Evolutionary conservation across 2,113 vertebrate genomes (phyloP).

Genomic region (rabbit (Oryctolagus cuniculus)): mOryCun1.1 NC_091445.1:91795501-91796000

Average conservation of each 20-base stretch:
- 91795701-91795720: neutral
- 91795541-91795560: neutral
- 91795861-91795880: too few relatives aligned
- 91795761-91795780: too few relatives aligned
- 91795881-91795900: too few relatives aligned
- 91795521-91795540: neutral
- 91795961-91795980: neutral
- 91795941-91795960: neutral
- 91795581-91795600: neutral
- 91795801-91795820: too few relatives aligned
- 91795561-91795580: neutral
- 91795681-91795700: neutral
- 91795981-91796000: neutral
- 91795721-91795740: neutral
- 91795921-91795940: neutral
- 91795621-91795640: rapidly evolving
- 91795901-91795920: neutral
- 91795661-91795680: neutral
- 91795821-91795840: too few relatives aligned
- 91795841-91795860: too few relatives aligned
- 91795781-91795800: too few relatives aligned
- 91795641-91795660: neutral
- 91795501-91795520: neutral
- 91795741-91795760: too few relatives aligned
- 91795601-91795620: neutral